A percentile compares a stretch with the other conserved stretches of the same genome.
phyloP scores from a whole-genome alignment of 1,140 invertebrate species.

The Drosophila nasuta region DNA sequence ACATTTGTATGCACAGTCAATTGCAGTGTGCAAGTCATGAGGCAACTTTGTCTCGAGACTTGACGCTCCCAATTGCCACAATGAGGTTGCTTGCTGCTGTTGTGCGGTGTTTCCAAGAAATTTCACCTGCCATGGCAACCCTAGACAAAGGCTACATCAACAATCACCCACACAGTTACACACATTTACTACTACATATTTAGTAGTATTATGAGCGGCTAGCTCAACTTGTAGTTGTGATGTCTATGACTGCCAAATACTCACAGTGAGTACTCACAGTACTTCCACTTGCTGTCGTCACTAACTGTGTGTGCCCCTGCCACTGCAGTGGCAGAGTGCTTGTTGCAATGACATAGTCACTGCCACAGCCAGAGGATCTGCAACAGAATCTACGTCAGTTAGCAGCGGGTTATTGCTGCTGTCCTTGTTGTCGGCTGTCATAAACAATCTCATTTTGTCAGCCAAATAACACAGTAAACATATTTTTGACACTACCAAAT shows the following conservation, averaged over 20 bases:
- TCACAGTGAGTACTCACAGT: slow-evolving; percentile 24
- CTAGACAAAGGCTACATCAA: slow-evolving; percentile 39
- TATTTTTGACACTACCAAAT: background rate
- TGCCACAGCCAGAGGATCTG: background rate
- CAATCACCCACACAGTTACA: slow-evolving; percentile 8
- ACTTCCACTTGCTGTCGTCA: slow-evolving; percentile 62
- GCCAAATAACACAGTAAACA: slow-evolving; percentile 26
- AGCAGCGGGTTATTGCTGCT: slow-evolving; percentile 17
- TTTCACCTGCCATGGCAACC: slow-evolving; percentile 66
- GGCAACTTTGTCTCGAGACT: slow-evolving; percentile 26
- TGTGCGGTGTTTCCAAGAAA: slow-evolving; percentile 72
- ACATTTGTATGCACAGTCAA: slow-evolving; percentile 12
- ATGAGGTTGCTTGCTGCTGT: slow-evolving; percentile 35
- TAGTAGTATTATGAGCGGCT: slow-evolving; percentile 64
- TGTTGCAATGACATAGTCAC: slow-evolving; percentile 19
- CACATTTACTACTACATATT: slow-evolving; percentile 44
- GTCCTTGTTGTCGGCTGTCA: slow-evolving; percentile 27
- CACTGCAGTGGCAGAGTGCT: slow-evolving; percentile 17
- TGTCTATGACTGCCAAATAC: slow-evolving; percentile 69
- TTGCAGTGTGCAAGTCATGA: slow-evolving; percentile 36
- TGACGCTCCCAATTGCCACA: slow-evolving; percentile 33
- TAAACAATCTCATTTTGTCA: slow-evolving; percentile 47
- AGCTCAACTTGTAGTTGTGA: slow-evolving; percentile 54
- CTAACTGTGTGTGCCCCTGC: slow-evolving; percentile 43
- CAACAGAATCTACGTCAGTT: slow-evolving; percentile 12